phyloP scores from a whole-genome alignment of 2,888 invertebrate species.

The Drosophila pullipes region DNA sequence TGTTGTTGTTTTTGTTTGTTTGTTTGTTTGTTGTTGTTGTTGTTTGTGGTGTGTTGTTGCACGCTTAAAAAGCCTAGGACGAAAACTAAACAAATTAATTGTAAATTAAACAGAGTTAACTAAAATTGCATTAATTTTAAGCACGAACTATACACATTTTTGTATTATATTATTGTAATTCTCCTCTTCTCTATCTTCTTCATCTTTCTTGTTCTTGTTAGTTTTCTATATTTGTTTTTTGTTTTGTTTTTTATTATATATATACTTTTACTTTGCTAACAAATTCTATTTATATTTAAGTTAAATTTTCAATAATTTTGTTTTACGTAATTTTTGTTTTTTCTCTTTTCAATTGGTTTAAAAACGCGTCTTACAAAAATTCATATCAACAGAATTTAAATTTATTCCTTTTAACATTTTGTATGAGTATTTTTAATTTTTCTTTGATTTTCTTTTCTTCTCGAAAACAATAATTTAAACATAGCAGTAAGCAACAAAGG shows the following conservation, averaged over 20 bases:
- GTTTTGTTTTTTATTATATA: slow-evolving; percentile 18
- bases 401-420: slow-evolving; percentile 59
- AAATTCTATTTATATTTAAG: slow-evolving; percentile 81
- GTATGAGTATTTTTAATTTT: slow-evolving; percentile 53
- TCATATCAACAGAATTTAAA: slow-evolving; percentile 82
- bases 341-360: slow-evolving; percentile 69
- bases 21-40: slow-evolving; percentile 48
- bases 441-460: slow-evolving; percentile 31
- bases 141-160: slow-evolving; percentile 78
- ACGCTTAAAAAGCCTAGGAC: slow-evolving; percentile 55
- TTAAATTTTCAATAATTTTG: slow-evolving; percentile 77
- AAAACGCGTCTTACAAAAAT: slow-evolving; percentile 74
- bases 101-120: slow-evolving; percentile 81
- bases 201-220: slow-evolving; percentile 25
- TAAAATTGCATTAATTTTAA: slow-evolving; percentile 79
- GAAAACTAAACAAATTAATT: slow-evolving; percentile 78
- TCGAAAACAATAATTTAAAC: slow-evolving; percentile 71
- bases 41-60: slow-evolving; percentile 41
- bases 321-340: slow-evolving; percentile 40
- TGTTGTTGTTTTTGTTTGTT: slow-evolving; percentile 56
- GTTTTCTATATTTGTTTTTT: slow-evolving; percentile 42
- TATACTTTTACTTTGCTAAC: slow-evolving; percentile 77
- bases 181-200: slow-evolving; percentile 10
- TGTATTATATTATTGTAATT: slow-evolving; percentile 38
- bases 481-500: slow-evolving; percentile 80